Conservation (phyloP, 2,888 invertebrate species). For the Caenorhabditis sp. region DNA sequence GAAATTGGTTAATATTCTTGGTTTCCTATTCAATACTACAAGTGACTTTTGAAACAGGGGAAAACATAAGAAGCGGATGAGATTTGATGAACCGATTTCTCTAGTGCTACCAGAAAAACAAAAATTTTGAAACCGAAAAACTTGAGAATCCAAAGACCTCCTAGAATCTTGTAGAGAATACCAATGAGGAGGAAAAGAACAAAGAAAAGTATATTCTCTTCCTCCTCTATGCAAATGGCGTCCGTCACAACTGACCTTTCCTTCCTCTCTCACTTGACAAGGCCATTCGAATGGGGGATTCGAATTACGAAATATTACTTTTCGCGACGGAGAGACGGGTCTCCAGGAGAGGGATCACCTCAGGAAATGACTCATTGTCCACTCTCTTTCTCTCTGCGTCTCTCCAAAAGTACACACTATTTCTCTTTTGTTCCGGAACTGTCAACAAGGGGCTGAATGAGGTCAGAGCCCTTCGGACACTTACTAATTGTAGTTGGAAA, state of each 20-base stretch:
- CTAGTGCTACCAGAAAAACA: too few species aligned
- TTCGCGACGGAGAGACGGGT: background rate
- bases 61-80: too few species aligned
- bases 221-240: slow-evolving; percentile 25
- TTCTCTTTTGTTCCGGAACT: slow-evolving; percentile 17
- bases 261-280: slow-evolving; percentile 13
- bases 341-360: background rate
- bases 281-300: slow-evolving; percentile 25
- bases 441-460: slow-evolving; percentile 31
- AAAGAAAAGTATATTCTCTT: background rate
- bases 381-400: background rate
- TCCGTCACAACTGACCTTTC: slow-evolving; percentile 25
- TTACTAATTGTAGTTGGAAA: background rate
- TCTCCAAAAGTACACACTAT: slow-evolving; percentile 10
- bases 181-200: slow-evolving; percentile 6
- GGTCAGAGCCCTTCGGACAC: slow-evolving; percentile 28
- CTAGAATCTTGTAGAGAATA: slow-evolving; percentile 13
- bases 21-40: too few species aligned
- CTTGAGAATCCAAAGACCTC: background rate
- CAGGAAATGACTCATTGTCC: slow-evolving; percentile 27
- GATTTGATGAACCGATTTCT: too few species aligned
- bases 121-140: background rate
- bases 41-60: too few species aligned
- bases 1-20: too few species aligned
- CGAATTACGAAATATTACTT: slow-evolving; percentile 41